A percentile compares a stretch with the other conserved stretches of the same genome.
Conservation (phyloP, 2,797 vertebrate species). For the Clangula hyemalis region DNA sequence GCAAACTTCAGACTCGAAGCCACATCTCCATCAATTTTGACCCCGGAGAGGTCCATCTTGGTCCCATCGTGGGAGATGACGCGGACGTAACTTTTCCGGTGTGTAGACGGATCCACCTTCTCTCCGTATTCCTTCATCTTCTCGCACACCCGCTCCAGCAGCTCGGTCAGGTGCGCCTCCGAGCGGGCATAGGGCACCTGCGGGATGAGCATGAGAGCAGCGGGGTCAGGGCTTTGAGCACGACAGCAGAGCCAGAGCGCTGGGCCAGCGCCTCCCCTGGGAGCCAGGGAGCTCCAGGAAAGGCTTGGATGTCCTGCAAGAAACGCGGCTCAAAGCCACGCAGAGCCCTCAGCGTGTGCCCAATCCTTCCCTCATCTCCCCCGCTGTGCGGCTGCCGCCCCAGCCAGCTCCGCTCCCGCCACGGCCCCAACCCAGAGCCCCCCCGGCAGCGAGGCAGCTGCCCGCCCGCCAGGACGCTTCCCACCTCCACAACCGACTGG, state of each 20-base stretch:
- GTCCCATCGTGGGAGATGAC: slow-evolving; percentile 84
- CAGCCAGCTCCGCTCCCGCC: not conserved
- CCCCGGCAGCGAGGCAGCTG: not conserved
- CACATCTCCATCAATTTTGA: slow-evolving; percentile 87
- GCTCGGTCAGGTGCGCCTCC: slow-evolving; percentile 91
- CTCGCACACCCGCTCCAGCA: slow-evolving; percentile 92
- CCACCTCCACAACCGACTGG: slow-evolving; percentile 93
- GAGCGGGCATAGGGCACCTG: slow-evolving; percentile 93
- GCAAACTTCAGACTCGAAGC: slow-evolving; percentile 89
- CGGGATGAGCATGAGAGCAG: rapidly evolving
- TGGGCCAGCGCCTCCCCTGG: rapidly evolving
- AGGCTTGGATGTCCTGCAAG: rapidly evolving
- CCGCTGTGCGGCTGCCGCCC: rapidly evolving
- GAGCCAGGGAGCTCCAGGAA: rapidly evolving
- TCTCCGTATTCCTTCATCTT: slow-evolving; percentile 95
- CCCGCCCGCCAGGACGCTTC: rapidly evolving
- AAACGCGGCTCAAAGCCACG: not conserved
- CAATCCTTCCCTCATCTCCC: not conserved
- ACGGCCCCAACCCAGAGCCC: not conserved
- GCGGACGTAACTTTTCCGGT: slow-evolving; percentile 87
- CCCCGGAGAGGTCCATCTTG: slow-evolving; percentile 85
- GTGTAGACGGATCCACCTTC: slow-evolving; percentile 79
- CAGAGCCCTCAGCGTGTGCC: rapidly evolving
- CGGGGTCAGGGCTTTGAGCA: rapidly evolving
- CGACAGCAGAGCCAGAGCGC: rapidly evolving